Conservation (phyloP, 2,888 invertebrate genomes). For the Tetanocera ferruginea region DNA sequence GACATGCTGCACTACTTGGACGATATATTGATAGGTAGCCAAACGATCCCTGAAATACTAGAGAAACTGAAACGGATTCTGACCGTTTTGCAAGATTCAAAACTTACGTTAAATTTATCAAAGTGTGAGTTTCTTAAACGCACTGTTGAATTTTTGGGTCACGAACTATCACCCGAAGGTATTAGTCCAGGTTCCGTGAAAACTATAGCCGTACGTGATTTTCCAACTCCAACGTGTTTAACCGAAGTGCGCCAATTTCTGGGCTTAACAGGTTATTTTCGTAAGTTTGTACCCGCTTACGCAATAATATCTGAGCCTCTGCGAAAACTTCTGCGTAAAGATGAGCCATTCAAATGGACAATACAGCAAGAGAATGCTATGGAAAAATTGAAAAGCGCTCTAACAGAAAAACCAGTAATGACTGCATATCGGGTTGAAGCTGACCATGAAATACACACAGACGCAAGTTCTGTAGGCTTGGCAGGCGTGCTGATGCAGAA, state of each 20-base stretch:
- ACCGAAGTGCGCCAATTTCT: constrained; percentile 42
- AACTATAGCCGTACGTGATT: constrained; percentile 36
- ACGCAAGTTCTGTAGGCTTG: constrained; percentile 39
- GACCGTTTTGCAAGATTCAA: constrained; percentile 19
- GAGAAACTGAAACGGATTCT: constrained; percentile 26
- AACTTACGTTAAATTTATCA: constrained; percentile 35
- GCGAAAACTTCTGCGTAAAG: constrained; percentile 15
- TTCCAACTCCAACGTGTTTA: constrained; percentile 35
- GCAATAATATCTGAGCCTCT: constrained; percentile 35
- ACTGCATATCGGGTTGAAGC: constrained; percentile 35
- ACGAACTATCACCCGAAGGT: constrained; percentile 31
- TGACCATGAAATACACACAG: constrained; percentile 41
- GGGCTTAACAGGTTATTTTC: constrained; percentile 43
- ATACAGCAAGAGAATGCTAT: constrained; percentile 35
- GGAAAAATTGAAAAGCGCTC: constrained; percentile 17
- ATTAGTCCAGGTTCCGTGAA: constrained; percentile 40
- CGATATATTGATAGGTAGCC: constrained; percentile 34
- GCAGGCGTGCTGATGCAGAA: neutral
- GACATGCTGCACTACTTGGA: constrained; percentile 19
- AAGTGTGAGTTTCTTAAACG: constrained; percentile 42
- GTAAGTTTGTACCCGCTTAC: constrained; percentile 40
- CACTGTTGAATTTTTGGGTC: constrained; percentile 40
- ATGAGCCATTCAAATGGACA: constrained; percentile 22
- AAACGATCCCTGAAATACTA: constrained; percentile 17
- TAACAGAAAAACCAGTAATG: constrained; percentile 29